Evolutionary conservation across 2,113 vertebrate genomes (phyloP).

Genomic region (Strix aluco): DNA sequence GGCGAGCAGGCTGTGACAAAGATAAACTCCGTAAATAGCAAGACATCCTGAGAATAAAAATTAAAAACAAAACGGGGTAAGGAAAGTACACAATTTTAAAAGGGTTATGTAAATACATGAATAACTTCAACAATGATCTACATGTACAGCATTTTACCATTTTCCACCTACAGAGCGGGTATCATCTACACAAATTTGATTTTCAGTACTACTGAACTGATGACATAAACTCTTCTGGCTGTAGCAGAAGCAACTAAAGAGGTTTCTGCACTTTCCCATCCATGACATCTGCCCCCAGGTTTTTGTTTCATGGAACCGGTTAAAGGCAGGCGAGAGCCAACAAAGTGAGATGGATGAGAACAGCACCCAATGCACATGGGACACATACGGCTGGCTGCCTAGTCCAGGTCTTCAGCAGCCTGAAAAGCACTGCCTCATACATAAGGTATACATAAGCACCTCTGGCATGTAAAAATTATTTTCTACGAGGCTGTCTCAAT

Average conservation of each 20-base stretch:
- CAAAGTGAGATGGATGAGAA: fast-evolving
- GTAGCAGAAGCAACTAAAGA: not conserved
- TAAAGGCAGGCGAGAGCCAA: not conserved
- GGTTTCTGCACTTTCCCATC: not conserved
- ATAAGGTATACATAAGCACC: not conserved
- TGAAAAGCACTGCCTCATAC: not conserved
- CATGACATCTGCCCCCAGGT: not conserved
- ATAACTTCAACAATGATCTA: not conserved
- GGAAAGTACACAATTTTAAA: not conserved
- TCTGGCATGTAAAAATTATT: not conserved
- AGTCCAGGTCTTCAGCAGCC: not conserved
- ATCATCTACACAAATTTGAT: not conserved
- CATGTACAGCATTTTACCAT: fast-evolving
- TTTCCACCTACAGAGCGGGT: not conserved
- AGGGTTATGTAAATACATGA: not conserved
- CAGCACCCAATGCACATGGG: fast-evolving
- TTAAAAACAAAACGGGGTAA: fast-evolving
- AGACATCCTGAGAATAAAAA: not conserved
- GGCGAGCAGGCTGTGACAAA: not conserved
- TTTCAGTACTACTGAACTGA: not conserved
- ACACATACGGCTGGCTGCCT: fast-evolving
- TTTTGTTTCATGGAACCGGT: not conserved
- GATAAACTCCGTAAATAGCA: not conserved
- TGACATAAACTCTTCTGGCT: not conserved
- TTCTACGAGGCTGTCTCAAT: not conserved